Conservation (phyloP, 1,140 invertebrate species). For the Anastatus disparis region DNA sequence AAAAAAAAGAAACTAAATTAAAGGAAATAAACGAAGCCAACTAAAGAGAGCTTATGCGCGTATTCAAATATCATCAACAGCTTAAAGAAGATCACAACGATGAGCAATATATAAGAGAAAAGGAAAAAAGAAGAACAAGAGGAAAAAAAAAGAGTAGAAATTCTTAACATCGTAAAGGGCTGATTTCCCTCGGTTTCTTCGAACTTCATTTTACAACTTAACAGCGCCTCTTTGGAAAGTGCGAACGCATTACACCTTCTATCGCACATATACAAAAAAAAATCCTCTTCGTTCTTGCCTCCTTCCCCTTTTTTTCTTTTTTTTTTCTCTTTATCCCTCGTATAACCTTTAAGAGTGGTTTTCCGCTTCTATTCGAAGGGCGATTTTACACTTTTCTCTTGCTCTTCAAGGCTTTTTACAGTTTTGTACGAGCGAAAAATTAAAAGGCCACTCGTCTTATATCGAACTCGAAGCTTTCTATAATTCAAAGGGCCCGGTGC, state of each 20-base stretch:
- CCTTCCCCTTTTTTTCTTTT: slow-evolving; percentile 4
- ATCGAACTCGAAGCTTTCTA: slow-evolving; percentile 52
- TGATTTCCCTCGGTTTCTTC: slow-evolving; percentile 30
- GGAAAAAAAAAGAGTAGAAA: slow-evolving; percentile 4
- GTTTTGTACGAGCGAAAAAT: slow-evolving; percentile 47
- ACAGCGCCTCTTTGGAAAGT: slow-evolving; percentile 34
- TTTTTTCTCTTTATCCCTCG: neutral
- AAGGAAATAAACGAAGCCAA: too few species aligned
- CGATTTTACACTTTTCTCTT: slow-evolving; percentile 34
- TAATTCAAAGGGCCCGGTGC: slow-evolving; percentile 54
- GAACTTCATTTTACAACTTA: slow-evolving; percentile 43
- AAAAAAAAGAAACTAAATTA: neutral
- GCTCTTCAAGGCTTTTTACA: slow-evolving; percentile 11
- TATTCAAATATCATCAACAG: neutral
- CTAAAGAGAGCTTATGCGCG: too few species aligned
- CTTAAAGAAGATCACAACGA: neutral
- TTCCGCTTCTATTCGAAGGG: slow-evolving; percentile 2
- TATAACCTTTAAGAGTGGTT: neutral
- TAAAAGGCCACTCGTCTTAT: slow-evolving; percentile 51
- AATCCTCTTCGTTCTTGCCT: neutral
- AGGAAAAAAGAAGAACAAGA: neutral
- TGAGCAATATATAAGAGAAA: too few species aligned
- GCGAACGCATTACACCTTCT: slow-evolving; percentile 3
- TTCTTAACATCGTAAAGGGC: slow-evolving; percentile 15
- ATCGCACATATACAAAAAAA: too few species aligned